Conservation (phyloP, 2,888 invertebrate species). For the Sarcophaga subvicina region DNA sequence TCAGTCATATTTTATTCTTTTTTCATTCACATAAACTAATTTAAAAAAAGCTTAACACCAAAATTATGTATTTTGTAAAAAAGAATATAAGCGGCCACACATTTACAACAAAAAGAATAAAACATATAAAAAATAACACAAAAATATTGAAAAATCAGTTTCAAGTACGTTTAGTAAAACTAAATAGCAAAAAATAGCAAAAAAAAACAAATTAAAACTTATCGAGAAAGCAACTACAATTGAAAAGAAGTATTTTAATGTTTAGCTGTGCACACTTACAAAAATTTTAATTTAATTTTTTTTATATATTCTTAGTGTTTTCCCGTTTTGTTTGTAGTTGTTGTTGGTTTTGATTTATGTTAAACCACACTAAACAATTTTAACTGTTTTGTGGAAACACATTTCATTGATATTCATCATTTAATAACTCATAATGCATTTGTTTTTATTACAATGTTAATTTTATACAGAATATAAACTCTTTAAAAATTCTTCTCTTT, state of each 20-base stretch:
- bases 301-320: not conserved
- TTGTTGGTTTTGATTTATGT: slow-evolving; percentile 9
- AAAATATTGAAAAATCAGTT: not conserved
- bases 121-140: slow-evolving; percentile 33
- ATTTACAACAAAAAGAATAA: slow-evolving; percentile 29
- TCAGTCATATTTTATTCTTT: slow-evolving; percentile 60
- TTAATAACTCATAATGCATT: too few relatives aligned
- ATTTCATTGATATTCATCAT: slow-evolving; percentile 17
- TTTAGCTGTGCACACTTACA: slow-evolving; percentile 27
- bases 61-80: slow-evolving; percentile 30
- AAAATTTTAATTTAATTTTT: slow-evolving; percentile 13
- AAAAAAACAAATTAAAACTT: not conserved
- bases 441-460: not conserved
- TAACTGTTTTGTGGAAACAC: slow-evolving; percentile 8
- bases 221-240: not conserved
- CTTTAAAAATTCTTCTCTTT: slow-evolving; percentile 1
- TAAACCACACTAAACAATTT: slow-evolving; percentile 16
- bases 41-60: slow-evolving; percentile 49
- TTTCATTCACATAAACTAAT: slow-evolving; percentile 49
- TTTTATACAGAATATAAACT: slow-evolving; percentile 2
- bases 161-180: slow-evolving; percentile 6
- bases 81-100: slow-evolving; percentile 39
- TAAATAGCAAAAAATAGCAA: slow-evolving; percentile 18
- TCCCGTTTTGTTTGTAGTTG: too few relatives aligned
- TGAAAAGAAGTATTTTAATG: too few relatives aligned